phyloP scores from a whole-genome alignment of 2,113 vertebrate genomes.

The Helogale parvula region DNA sequence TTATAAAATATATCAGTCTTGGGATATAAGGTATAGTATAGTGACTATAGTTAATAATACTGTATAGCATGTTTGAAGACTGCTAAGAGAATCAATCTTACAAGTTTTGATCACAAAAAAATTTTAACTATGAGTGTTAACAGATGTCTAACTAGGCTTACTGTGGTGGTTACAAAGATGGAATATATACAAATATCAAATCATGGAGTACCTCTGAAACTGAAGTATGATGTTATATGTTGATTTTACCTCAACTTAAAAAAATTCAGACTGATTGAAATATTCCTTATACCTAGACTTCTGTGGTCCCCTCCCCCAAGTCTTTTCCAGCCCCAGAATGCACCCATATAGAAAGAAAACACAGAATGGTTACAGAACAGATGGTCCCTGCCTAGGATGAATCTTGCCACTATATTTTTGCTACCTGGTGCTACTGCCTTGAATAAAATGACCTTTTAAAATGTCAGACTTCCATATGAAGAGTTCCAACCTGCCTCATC shows the following conservation, averaged over 20 bases:
- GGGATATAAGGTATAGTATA: background rate
- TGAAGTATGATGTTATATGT: background rate
- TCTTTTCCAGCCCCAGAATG: background rate
- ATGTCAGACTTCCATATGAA: background rate
- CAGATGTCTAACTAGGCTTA: background rate
- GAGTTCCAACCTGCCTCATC: background rate
- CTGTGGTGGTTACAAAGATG: background rate
- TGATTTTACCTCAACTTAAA: background rate
- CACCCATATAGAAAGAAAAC: background rate
- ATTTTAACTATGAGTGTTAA: background rate
- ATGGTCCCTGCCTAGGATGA: background rate
- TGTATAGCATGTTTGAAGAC: background rate
- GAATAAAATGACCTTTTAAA: background rate
- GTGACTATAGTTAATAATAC: background rate
- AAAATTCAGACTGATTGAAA: background rate
- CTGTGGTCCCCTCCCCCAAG: background rate
- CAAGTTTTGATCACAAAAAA: background rate
- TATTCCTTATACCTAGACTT: background rate
- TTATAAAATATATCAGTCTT: background rate
- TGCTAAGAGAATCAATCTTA: background rate
- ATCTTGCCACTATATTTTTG: background rate
- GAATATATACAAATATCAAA: background rate
- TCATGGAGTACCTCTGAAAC: background rate
- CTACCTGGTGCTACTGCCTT: background rate
- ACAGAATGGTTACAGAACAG: background rate